Percentiles rank a stretch among this genome's conserved stretches.
phyloP scores from a whole-genome alignment of 2,797 vertebrate species.

The Brachyalestes nurse region DNA sequence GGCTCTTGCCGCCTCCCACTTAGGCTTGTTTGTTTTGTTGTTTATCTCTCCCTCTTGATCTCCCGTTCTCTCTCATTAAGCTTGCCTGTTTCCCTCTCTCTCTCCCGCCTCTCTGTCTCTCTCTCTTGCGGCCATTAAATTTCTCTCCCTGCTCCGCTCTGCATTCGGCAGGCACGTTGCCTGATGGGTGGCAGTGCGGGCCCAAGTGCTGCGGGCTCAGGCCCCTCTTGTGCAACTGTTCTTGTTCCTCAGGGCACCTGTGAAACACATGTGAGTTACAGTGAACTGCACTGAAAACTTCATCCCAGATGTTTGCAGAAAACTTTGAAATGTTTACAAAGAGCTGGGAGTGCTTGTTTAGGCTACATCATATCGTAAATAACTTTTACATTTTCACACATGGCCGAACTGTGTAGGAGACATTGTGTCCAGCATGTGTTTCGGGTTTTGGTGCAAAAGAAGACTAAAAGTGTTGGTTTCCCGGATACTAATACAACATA shows the following conservation, averaged over 20 bases:
- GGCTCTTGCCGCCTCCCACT: conserved; percentile 68
- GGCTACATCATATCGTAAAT: neutral
- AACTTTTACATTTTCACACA: conserved; percentile 18
- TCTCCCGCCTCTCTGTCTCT: conserved; percentile 13
- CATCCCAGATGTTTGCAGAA: neutral
- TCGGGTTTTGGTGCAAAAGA: neutral
- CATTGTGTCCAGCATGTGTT: neutral
- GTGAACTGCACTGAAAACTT: neutral
- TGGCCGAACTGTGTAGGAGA: neutral
- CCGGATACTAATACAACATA: neutral
- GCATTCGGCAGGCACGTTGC: conserved; percentile 15
- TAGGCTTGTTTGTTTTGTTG: conserved; percentile 61
- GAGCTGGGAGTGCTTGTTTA: neutral
- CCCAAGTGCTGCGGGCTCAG: neutral
- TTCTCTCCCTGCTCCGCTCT: neutral
- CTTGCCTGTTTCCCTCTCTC: conserved; percentile 11
- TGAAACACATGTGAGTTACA: conserved; percentile 31
- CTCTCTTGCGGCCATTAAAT: conserved; percentile 17
- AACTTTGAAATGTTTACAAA: conserved; percentile 2
- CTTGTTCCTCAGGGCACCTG: conserved; percentile 16
- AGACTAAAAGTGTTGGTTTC: too few relatives aligned
- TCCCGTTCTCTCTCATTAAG: conserved; percentile 38
- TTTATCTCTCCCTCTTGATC: conserved; percentile 41
- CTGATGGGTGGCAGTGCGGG: neutral
- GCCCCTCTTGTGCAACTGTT: neutral